Conservation (phyloP, 2,888 invertebrate genomes). For the Autographa pulchrina region DNA sequence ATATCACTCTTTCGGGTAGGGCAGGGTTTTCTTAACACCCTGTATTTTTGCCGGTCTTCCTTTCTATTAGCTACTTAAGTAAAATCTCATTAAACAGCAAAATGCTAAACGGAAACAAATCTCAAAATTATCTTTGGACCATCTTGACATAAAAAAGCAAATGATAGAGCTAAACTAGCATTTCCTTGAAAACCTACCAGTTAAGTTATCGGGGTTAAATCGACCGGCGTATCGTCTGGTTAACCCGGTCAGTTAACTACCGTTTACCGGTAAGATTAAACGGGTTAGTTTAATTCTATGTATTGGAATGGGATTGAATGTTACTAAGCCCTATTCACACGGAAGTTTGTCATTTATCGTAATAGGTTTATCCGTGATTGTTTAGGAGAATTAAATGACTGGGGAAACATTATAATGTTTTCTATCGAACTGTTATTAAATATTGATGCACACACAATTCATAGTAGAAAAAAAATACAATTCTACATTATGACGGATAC, state of each 20-base stretch:
- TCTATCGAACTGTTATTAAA: no score
- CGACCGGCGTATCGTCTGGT: slow-evolving; percentile 22
- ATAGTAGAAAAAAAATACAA: no score
- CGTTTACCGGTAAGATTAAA: slow-evolving; percentile 44
- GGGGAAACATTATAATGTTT: not conserved
- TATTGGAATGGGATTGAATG: slow-evolving; percentile 21
- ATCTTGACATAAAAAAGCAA: not conserved
- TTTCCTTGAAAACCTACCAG: slow-evolving; percentile 24
- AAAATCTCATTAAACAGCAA: no score
- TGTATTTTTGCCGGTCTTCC: no score
- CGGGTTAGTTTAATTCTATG: slow-evolving; percentile 37
- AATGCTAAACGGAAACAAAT: no score
- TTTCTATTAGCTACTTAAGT: no score
- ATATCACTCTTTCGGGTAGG: no score
- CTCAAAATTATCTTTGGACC: not conserved
- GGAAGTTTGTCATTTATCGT: not conserved
- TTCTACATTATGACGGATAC: no score
- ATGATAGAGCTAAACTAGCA: slow-evolving; percentile 15
- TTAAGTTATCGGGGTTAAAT: slow-evolving; percentile 44
- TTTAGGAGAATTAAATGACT: not conserved
- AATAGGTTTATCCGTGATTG: not conserved
- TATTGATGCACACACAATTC: no score
- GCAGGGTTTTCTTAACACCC: no score
- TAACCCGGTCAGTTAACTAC: slow-evolving; percentile 50
- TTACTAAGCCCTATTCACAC: not conserved